Evolutionary conservation across 2,888 invertebrate genomes (phyloP).

Genomic region (Plutella xylostella): DNA sequence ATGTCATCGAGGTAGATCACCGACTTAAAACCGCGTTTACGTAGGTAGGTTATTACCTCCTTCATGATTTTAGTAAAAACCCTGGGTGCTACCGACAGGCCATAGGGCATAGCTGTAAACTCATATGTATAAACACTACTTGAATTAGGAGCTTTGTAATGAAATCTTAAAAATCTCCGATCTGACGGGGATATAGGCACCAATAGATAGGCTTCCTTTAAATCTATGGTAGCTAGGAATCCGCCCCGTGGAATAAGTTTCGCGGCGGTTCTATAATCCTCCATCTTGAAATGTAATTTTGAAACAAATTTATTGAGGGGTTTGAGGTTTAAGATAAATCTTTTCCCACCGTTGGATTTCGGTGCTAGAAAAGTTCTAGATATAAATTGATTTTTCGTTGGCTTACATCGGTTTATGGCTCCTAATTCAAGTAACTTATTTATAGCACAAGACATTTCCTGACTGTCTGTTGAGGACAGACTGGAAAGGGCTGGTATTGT

Average conservation of each 20-base stretch:
- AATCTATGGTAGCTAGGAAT: constrained; percentile 6
- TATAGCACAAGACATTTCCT: constrained; percentile 1
- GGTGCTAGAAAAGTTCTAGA: constrained; percentile 19
- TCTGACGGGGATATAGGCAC: neutral
- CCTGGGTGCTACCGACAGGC: no score
- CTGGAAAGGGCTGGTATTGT: neutral
- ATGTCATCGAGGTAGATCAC: no score
- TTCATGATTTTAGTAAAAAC: no score
- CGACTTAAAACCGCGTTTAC: constrained; percentile 2
- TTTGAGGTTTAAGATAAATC: constrained; percentile 22
- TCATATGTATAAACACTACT: neutral
- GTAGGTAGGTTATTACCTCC: constrained; percentile 2
- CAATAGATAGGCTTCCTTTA: no score
- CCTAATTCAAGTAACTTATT: constrained; percentile 6
- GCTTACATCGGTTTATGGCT: constrained; percentile 1
- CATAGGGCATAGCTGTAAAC: no score
- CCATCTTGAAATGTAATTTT: no score
- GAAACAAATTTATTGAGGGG: constrained; percentile 18
- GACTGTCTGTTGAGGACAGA: neutral
- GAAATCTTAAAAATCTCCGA: constrained; percentile 3
- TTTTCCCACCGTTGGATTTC: no score
- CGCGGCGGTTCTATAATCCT: constrained; percentile 16
- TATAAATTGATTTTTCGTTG: constrained; percentile 16
- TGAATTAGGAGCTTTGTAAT: constrained; percentile 1
- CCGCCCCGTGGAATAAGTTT: constrained; percentile 16